Percentiles rank a stretch among this genome's conserved stretches.
Conservation (phyloP, 2,888 invertebrate genomes). For the Hirudinaria manillensis region DNA sequence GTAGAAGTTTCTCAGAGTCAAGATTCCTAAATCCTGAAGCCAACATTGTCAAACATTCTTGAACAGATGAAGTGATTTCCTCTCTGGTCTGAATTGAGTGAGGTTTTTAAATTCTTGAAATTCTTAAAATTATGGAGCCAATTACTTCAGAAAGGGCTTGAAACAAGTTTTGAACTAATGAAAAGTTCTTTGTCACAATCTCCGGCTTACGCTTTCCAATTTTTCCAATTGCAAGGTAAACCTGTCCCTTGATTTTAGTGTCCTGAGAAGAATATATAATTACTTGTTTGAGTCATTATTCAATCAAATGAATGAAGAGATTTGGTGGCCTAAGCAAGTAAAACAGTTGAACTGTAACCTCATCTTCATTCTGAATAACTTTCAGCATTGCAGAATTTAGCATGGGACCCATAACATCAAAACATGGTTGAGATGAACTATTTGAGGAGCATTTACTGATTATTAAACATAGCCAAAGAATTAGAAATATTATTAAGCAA, state of each 20-base stretch:
- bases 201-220: slow-evolving; percentile 58
- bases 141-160: slow-evolving; percentile 52
- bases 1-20: slow-evolving; percentile 48
- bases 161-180: slow-evolving; percentile 58
- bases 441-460: slow-evolving; percentile 32
- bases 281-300: neutral
- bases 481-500: slow-evolving; percentile 39
- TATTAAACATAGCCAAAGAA: neutral
- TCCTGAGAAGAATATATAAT: slow-evolving; percentile 32
- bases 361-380: slow-evolving; percentile 61
- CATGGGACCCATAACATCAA: slow-evolving; percentile 67
- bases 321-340: neutral
- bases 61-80: slow-evolving; percentile 59
- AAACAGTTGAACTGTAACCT: slow-evolving; percentile 41
- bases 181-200: slow-evolving; percentile 66
- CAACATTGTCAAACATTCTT: slow-evolving; percentile 68
- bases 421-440: slow-evolving; percentile 60
- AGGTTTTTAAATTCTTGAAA: neutral
- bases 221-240: slow-evolving; percentile 70
- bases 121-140: too few species aligned
- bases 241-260: slow-evolving; percentile 62
- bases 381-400: slow-evolving; percentile 68
- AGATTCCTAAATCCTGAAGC: slow-evolving; percentile 61
- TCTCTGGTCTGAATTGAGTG: slow-evolving; percentile 45
- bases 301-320: neutral